A percentile compares a stretch with the other conserved stretches of the same genome.
These are phyloP conservation scores for Himantopus leucocephalus DNA, from an alignment of 2,113 vertebrate genomes.

Conservation along the genomic window DNA sequence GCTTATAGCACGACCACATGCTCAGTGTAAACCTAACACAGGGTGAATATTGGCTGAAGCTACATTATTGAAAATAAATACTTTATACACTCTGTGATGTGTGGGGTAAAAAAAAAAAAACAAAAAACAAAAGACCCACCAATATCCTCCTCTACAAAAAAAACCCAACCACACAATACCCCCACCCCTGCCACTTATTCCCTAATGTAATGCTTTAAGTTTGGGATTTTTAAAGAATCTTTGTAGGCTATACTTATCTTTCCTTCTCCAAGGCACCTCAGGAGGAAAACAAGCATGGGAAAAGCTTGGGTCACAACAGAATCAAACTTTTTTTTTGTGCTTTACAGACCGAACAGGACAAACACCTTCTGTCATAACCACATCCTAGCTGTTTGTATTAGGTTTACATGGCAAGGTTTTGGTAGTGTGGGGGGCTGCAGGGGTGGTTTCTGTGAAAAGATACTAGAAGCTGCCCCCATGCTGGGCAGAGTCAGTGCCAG, in stretches of 20 bases:
- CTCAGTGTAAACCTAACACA: background rate
- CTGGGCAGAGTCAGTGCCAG: background rate
- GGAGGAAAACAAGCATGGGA: background rate
- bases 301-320: background rate
- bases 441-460: background rate
- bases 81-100: background rate
- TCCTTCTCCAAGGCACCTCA: background rate
- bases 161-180: background rate
- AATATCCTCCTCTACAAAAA: background rate
- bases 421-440: fast-evolving
- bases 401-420: background rate
- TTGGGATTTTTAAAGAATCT: background rate
- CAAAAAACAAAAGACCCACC: fast-evolving
- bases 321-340: background rate
- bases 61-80: background rate
- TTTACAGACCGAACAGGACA: background rate
- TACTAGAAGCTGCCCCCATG: fast-evolving
- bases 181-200: fast-evolving
- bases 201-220: background rate
- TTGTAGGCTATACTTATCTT: background rate
- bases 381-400: background rate
- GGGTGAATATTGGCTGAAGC: background rate
- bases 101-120: background rate
- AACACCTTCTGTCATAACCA: background rate
- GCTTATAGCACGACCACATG: background rate